Base-by-base conservation (phyloP, 2,113 vertebrate genomes). In the Heliornis fulica region DNA sequence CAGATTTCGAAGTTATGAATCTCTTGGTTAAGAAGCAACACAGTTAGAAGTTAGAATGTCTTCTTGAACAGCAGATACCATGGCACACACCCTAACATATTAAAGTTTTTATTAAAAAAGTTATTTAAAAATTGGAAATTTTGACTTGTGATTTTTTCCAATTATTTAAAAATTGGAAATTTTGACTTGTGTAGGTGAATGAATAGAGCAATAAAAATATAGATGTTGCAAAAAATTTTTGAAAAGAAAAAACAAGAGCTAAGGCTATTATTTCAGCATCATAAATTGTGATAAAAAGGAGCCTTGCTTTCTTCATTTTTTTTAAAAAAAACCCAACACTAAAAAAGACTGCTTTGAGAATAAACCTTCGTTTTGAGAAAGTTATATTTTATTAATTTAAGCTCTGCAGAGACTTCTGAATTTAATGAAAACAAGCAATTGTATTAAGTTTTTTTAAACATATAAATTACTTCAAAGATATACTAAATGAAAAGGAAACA, bases 341-440 rank as follows among this genome's bases (percentile, higher is more conserved):
- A 13, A 41, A 43, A 41, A 43, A n/a, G 0, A 26, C 5, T 36
- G n/a, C n/a, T 45, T 14, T 0, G 0, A 45, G 69, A n/a, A 59
- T 41, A 43, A 10, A 10, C 0, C 1, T 50, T 19, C 10, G 2
- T 34, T 51, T 41, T 40, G 7, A 60, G 50, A 1, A 1, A 1
- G 7, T 38, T 41, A 21, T 0, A 11, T 77, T 70, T 71, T 59
- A 15, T 7, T 75, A 41, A 78, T 82, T 57, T 59, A 66, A 74
- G 6, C 10, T 59, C 15, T 40, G n/a, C 54, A 60, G 40, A 43
- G 10, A 31, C 34, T 53, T 59, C 11, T 54, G 19, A 65, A 41
- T 54, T 68, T 31, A n/a, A 61, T 54, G 17, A 16, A 45, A 56
- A 65, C 36, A 59, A 41, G 1, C 15, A 60, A 26, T 36, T 9